A percentile compares a stretch with the other conserved stretches of the same genome.
Evolutionary conservation across 2,888 invertebrate species (phyloP).

Genomic region (Beris chalybata): DNA sequence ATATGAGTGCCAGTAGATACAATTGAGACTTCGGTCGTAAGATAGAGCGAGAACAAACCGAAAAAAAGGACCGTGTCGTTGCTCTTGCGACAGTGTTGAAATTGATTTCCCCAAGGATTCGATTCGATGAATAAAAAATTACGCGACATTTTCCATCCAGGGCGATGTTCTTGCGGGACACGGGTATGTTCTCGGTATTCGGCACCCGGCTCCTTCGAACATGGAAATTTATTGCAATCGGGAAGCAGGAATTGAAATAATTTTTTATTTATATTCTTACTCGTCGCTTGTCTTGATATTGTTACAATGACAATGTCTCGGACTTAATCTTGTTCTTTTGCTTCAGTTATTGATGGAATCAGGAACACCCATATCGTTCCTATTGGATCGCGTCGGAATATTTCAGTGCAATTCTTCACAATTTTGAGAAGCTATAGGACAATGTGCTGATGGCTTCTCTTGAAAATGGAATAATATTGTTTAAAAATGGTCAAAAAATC

Average conservation of each 20-base stretch:
- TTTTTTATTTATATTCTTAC: conserved; percentile 20
- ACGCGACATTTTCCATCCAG: conserved; percentile 32
- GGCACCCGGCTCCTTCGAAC: not conserved
- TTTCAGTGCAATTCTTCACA: not conserved
- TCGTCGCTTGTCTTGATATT: too few relatives aligned
- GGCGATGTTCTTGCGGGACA: too few relatives aligned
- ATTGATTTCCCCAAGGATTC: conserved; percentile 40
- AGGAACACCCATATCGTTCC: too few relatives aligned
- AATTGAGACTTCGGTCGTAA: conserved; percentile 1
- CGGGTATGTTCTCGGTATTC: too few relatives aligned
- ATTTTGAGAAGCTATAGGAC: not conserved
- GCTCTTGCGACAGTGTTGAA: conserved; percentile 33
- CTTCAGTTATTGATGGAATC: too few relatives aligned
- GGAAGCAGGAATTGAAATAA: conserved; percentile 18
- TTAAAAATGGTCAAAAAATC: too few relatives aligned
- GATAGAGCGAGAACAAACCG: not conserved
- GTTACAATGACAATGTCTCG: too few relatives aligned
- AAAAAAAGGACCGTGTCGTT: not conserved
- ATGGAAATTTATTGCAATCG: conserved; percentile 25
- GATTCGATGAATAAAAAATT: conserved; percentile 39
- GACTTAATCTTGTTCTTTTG: too few relatives aligned
- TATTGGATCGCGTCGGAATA: too few relatives aligned
- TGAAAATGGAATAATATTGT: too few relatives aligned
- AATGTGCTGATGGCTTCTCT: too few relatives aligned
- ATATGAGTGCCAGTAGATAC: not conserved